Evolutionary conservation across 2,888 invertebrate species (phyloP).

Genomic region (Eumerus sabulonum): DNA sequence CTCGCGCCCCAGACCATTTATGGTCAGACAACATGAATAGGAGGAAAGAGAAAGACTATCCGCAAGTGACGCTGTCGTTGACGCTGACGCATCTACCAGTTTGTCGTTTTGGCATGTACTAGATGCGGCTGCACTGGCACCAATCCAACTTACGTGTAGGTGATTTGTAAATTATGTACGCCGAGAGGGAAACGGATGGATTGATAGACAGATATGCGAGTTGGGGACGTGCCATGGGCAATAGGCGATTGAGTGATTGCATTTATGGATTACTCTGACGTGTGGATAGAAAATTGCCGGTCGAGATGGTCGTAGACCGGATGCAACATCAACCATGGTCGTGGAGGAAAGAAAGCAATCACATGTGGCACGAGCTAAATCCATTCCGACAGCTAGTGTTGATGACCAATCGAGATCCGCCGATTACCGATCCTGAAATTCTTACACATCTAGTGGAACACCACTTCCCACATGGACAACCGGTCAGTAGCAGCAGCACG

Average conservation of each 20-base stretch:
- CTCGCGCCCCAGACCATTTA: conserved; percentile 65
- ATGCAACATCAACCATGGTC: conserved; percentile 1
- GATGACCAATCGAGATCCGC: too few species aligned
- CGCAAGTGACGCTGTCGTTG: too few species aligned
- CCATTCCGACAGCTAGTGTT: conserved; percentile 37
- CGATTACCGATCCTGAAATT: too few species aligned
- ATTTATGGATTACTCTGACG: conserved; percentile 65
- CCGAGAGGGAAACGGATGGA: conserved; percentile 58
- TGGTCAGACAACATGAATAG: conserved; percentile 41
- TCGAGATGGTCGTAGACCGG: conserved; percentile 32
- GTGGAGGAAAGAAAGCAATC: conserved; percentile 44
- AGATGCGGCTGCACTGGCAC: conserved; percentile 45
- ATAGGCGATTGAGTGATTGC: conserved; percentile 63
- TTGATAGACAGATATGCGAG: conserved; percentile 44
- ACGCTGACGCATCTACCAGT: conserved; percentile 56
- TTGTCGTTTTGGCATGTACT: conserved; percentile 34
- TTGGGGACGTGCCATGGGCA: conserved; percentile 32
- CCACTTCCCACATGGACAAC: too few species aligned
- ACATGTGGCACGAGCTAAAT: conserved; percentile 50
- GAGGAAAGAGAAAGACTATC: too few species aligned
- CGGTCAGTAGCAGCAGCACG: too few species aligned
- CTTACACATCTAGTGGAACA: too few species aligned
- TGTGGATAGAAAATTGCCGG: conserved; percentile 39
- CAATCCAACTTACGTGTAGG: conserved; percentile 47
- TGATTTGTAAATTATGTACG: conserved; percentile 65